Base-by-base conservation (phyloP, 2,113 vertebrate species). In the Pterocles gutturalis region DNA sequence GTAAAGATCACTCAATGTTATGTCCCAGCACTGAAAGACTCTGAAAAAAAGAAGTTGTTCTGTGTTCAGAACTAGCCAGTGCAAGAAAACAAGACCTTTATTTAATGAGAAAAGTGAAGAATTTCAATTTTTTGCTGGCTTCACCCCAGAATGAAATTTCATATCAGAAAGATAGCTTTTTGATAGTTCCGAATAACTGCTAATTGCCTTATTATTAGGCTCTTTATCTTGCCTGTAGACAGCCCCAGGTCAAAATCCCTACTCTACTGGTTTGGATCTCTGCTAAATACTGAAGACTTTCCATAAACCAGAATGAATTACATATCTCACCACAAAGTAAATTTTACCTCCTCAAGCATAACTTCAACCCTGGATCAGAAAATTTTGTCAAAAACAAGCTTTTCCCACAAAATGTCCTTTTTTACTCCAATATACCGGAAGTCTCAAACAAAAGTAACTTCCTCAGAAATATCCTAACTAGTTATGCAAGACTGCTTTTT, bases 361-460 rank as follows among this genome's bases (percentile, higher is more conserved):
- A 94, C 79, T 73, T 81, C 18, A 12, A 61, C 29, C 9, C 5
- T 38, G 20, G 11, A 49, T 57, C 13, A 5, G 8, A 2, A 78
- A 90, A 76, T 81, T 46, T 60, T 61, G 26, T 34, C 1, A 81
- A 91, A 91, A 76, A 3, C 4, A 46, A 16, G 5, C 0, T 51
- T 89, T 72, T 80, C 22, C 17, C 5, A 36, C 4, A 69, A 60
- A 71, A 45, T 21, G 1, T 33, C 20, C 18, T 34, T 18, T 17
- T 2, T 3, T 0, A 10, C 10, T 10, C 2, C 11, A 49, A 24
- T 25, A n/a, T n/a, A 26, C 6, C 15, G 60, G 41, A 8, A 60
- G 17, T 33, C 41, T 26, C 18, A 38, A 34, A 75, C 10, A 82
- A 89, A 78, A 62, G 6, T 9, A 83, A 14, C 11, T 57, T 87